phyloP scores from a whole-genome alignment of 2,888 invertebrate genomes.

The Leptopterna dolabrata region DNA sequence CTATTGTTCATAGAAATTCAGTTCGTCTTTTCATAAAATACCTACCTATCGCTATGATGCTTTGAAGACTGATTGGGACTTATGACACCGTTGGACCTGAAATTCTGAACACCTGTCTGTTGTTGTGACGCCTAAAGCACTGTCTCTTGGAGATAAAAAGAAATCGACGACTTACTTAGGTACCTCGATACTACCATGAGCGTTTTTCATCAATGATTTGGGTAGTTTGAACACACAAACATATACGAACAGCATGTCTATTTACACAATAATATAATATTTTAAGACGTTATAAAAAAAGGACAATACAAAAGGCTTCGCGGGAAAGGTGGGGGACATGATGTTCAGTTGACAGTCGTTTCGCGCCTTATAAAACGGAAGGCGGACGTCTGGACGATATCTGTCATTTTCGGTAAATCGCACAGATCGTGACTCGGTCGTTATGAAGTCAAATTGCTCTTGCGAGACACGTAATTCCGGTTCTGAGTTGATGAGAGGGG shows the following conservation, averaged over 20 bases:
- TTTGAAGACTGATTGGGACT: too few relatives aligned
- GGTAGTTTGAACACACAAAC: too few relatives aligned
- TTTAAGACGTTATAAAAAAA: background rate
- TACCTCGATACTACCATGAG: too few relatives aligned
- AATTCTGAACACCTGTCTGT: too few relatives aligned
- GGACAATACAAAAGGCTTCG: background rate
- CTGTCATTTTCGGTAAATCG: background rate
- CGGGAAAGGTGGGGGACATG: background rate
- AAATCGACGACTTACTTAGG: too few relatives aligned
- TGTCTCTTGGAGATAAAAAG: too few relatives aligned
- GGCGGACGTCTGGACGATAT: background rate
- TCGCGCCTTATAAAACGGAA: background rate
- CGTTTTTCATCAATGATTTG: too few relatives aligned
- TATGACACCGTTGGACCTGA: too few relatives aligned
- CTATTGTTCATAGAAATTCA: too few relatives aligned
- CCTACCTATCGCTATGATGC: too few relatives aligned
- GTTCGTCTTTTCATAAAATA: too few relatives aligned
- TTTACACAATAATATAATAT: slow-evolving; percentile 8
- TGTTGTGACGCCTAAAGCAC: too few relatives aligned
- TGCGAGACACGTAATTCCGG: background rate
- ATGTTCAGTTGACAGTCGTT: background rate
- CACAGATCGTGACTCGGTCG: background rate
- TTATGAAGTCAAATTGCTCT: background rate
- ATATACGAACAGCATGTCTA: background rate
- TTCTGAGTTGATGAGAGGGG: background rate